Evolutionary conservation across 2,888 invertebrate genomes (phyloP).

Genomic region (Hartigia nigra): DNA sequence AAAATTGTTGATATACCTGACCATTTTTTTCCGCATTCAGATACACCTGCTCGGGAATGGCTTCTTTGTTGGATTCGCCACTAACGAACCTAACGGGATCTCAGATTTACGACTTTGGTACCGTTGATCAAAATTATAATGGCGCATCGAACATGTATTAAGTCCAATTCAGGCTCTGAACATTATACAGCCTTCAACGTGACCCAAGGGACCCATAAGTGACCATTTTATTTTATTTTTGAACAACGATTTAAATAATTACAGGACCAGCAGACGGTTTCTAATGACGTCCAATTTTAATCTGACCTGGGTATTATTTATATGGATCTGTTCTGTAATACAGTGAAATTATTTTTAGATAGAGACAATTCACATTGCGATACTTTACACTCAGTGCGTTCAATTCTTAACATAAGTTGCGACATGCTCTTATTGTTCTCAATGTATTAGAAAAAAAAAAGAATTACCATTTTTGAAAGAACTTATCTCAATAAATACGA

Average conservation of each 20-base stretch:
- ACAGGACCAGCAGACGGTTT: not conserved
- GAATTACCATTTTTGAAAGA: not conserved
- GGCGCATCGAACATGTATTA: not conserved
- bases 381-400: not conserved
- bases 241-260: not conserved
- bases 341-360: not conserved
- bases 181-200: not conserved
- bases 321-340: not conserved
- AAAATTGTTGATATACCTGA: not conserved
- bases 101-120: conserved; percentile 1
- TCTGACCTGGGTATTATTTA: not conserved
- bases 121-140: conserved; percentile 2
- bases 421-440: not conserved
- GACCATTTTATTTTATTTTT: not conserved
- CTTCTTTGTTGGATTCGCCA: not conserved
- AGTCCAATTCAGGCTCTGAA: not conserved
- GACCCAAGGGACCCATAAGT: not conserved
- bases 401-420: not conserved
- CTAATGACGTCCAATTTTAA: not conserved
- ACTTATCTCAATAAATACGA: conserved; percentile 3
- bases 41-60: not conserved
- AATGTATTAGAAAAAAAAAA: not conserved
- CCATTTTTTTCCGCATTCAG: not conserved
- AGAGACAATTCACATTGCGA: not conserved
- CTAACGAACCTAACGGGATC: conserved; percentile 6